Evolutionary conservation across 2,888 invertebrate species (phyloP).

Genomic region (Pristionchus mayeri): DNA sequence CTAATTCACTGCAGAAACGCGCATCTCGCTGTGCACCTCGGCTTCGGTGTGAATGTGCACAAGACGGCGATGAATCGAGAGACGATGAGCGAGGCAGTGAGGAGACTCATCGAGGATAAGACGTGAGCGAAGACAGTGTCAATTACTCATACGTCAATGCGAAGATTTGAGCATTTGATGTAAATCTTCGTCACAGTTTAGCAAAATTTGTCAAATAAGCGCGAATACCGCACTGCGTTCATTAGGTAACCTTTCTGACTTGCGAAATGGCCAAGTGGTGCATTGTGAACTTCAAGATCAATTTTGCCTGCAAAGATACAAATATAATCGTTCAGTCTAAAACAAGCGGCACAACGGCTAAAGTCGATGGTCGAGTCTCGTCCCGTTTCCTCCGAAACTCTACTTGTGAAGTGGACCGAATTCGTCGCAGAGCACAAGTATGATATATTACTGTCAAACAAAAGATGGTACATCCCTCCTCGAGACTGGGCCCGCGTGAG

Average conservation of each 20-base stretch:
- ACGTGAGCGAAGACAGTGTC: neutral
- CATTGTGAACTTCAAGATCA: neutral
- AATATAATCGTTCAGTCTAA: neutral
- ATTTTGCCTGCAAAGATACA: neutral
- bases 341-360: constrained; percentile 54
- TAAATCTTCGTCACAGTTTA: too few relatives aligned
- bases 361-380: constrained; percentile 62
- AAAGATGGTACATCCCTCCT: too few relatives aligned
- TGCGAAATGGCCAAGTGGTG: too few relatives aligned
- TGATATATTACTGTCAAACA: neutral
- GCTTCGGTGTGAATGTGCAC: constrained; percentile 25
- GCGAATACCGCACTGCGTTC: too few relatives aligned
- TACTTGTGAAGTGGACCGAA: constrained; percentile 64
- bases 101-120: neutral
- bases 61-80: constrained; percentile 10
- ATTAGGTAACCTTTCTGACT: too few relatives aligned
- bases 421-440: constrained; percentile 64
- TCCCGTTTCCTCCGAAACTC: constrained; percentile 60
- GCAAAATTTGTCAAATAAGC: too few relatives aligned
- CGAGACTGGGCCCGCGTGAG: too few relatives aligned
- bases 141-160: too few relatives aligned
- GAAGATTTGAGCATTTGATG: too few relatives aligned
- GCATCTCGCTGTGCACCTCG: neutral
- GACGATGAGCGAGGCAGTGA: neutral
- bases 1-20: neutral